phyloP scores from a whole-genome alignment of 1,140 invertebrate genomes.

The Capitella teleta region DNA sequence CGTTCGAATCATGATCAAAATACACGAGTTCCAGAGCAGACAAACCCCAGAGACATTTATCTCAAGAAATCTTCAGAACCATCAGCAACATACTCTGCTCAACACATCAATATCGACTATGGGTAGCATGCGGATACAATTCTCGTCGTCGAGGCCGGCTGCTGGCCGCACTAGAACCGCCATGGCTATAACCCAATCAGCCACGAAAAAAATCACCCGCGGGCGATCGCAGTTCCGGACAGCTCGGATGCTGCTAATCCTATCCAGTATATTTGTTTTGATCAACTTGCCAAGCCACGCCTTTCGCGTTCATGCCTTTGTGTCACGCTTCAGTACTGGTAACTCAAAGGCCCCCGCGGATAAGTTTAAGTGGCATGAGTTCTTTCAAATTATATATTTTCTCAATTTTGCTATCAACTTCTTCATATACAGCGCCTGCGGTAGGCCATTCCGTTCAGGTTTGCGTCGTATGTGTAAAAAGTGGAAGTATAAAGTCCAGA shows the following conservation, averaged over 20 bases:
- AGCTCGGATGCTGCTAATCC: conserved; percentile 3
- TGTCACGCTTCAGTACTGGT: not conserved
- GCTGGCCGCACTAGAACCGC: not conserved
- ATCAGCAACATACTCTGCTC: not conserved
- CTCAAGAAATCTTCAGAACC: not conserved
- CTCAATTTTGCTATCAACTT: conserved; percentile 5
- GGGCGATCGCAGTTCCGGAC: not conserved
- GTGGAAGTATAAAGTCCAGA: too few species aligned
- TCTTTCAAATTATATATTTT: not conserved
- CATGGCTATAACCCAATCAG: not conserved
- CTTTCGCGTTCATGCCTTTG: not conserved
- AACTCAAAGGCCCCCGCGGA: not conserved
- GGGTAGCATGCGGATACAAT: conserved; percentile 5
- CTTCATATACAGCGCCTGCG: conserved; percentile 4
- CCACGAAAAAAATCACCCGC: not conserved
- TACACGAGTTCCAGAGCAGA: not conserved
- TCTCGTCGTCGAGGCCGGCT: not conserved
- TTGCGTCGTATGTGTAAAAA: not conserved
- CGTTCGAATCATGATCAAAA: conserved; percentile 48
- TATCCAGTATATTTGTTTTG: not conserved
- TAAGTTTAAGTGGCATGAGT: not conserved
- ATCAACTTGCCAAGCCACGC: conserved; percentile 2
- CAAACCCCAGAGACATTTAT: not conserved
- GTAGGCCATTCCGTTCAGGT: not conserved
- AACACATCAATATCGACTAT: conserved; percentile 3